These are phyloP conservation scores for Mesitornis unicolor DNA, from an alignment of 2,113 vertebrate species.

Conservation along the genomic window DNA sequence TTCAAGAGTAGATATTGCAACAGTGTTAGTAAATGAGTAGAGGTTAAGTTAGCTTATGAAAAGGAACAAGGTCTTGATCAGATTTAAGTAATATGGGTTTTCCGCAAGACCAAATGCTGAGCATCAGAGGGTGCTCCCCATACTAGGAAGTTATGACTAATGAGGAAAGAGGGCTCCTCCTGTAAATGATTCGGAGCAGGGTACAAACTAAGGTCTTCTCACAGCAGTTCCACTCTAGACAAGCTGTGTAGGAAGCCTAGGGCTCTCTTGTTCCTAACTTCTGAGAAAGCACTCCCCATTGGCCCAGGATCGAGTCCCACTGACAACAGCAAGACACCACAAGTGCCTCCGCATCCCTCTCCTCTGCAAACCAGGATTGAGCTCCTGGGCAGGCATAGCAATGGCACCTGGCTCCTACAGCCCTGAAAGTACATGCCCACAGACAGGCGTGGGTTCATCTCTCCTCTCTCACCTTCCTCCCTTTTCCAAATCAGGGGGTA, in stretches of 20 bases:
- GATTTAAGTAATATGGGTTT: neutral
- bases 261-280: neutral
- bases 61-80: neutral
- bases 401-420: neutral
- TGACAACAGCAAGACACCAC: rapidly evolving
- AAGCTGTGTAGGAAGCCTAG: neutral
- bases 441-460: neutral
- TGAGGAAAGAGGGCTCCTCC: neutral
- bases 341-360: neutral
- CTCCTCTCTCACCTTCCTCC: neutral
- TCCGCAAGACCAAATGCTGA: neutral
- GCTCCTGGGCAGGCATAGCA: neutral
- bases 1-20: neutral
- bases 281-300: neutral
- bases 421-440: neutral
- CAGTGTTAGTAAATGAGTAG: neutral
- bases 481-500: neutral
- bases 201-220: neutral
- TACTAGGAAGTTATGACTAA: rapidly evolving
- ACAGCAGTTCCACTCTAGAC: neutral
- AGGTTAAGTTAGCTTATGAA: neutral
- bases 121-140: neutral
- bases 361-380: neutral
- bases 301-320: neutral
- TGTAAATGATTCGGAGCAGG: neutral